Evolutionary conservation across 1,140 invertebrate species (phyloP).

Genomic region (Lutraria rhynchaena): DNA sequence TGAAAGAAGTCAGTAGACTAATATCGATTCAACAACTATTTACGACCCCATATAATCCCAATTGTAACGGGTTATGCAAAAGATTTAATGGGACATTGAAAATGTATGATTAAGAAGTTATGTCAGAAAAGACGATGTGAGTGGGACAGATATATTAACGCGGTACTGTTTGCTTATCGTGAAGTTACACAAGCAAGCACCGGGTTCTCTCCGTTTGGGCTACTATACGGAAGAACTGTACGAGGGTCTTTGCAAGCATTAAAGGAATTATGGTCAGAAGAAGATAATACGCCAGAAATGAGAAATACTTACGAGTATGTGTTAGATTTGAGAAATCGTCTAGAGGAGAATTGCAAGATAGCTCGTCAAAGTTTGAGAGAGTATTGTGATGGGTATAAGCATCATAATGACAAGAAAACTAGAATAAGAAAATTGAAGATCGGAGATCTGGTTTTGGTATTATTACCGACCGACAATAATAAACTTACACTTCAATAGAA

Average conservation of each 20-base stretch:
- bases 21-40: conserved; percentile 9
- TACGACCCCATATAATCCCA: no score
- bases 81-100: no score
- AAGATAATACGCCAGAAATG: conserved; percentile 6
- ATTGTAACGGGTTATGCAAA: conserved; percentile 4
- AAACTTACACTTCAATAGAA: conserved; percentile 4
- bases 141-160: conserved; percentile 5
- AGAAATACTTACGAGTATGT: conserved; percentile 2
- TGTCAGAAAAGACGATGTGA: neutral
- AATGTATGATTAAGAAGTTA: no score
- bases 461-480: neutral
- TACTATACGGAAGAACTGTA: conserved; percentile 10
- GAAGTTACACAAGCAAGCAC: neutral
- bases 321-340: neutral
- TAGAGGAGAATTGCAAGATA: conserved; percentile 3
- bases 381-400: neutral
- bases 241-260: conserved; percentile 9
- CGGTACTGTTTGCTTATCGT: conserved; percentile 23
- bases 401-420: no score
- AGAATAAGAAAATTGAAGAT: no score
- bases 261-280: neutral
- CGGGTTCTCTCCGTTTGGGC: no score
- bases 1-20: neutral
- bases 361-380: neutral
- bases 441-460: no score